A percentile compares a stretch with the other conserved stretches of the same genome.
Evolutionary conservation across 2,888 invertebrate species (phyloP).

Genomic region (Caprella mutica): DNA sequence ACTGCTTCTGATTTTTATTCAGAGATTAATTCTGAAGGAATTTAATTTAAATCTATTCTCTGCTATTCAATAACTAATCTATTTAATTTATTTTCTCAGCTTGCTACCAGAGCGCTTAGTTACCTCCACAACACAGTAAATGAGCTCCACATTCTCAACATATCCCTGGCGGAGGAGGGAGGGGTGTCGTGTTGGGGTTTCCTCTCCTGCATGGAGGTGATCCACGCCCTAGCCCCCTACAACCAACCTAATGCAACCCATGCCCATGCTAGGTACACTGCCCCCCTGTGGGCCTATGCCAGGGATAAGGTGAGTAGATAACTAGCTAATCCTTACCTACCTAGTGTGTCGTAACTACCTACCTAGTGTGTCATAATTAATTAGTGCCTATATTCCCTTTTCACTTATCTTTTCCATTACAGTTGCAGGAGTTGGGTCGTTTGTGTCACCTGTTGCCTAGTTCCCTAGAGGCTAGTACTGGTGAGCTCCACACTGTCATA

Average conservation of each 20-base stretch:
- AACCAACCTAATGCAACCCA: constrained; percentile 44
- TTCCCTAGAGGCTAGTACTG: constrained; percentile 54
- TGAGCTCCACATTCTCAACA: constrained; percentile 69
- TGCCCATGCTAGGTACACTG: constrained; percentile 71
- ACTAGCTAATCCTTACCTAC: neutral
- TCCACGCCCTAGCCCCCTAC: constrained; percentile 53
- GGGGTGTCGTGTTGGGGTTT: constrained; percentile 87
- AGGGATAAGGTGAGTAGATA: constrained; percentile 61
- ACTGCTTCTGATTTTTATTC: no score
- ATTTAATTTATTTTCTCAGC: constrained; percentile 43
- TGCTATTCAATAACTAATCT: neutral
- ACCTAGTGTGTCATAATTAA: neutral
- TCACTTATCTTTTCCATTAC: constrained; percentile 35
- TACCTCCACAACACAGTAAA: constrained; percentile 77
- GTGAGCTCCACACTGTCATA: constrained; percentile 81
- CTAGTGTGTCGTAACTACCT: neutral
- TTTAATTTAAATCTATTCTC: no score
- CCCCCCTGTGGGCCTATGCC: constrained; percentile 73
- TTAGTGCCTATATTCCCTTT: neutral
- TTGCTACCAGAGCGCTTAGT: constrained; percentile 75
- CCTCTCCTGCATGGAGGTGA: constrained; percentile 75
- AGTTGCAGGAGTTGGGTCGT: constrained; percentile 73
- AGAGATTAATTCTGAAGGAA: no score
- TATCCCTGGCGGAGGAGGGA: constrained; percentile 59
- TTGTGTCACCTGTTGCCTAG: constrained; percentile 84